Evolutionary conservation across 92 coral and sea anemone species (phyloP).

Genomic region (Heliopora coerulea): DNA sequence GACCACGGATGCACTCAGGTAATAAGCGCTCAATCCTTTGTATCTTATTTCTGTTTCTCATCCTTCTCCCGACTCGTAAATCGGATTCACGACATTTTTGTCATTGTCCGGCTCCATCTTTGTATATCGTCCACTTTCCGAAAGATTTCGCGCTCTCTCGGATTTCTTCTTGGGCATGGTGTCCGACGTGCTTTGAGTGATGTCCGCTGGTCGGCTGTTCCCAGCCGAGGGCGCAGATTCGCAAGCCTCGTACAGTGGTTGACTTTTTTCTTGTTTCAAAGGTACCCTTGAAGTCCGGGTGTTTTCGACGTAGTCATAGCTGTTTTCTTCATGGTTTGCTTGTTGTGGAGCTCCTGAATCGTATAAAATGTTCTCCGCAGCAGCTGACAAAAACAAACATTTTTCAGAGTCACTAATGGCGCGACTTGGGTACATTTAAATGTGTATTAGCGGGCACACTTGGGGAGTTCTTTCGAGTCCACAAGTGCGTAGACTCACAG

Average conservation of each 20-base stretch:
- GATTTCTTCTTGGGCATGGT: constrained; percentile 16
- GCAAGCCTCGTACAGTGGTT: not conserved
- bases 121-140: constrained; percentile 10
- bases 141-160: not conserved
- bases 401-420: too few species aligned
- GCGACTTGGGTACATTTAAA: too few species aligned
- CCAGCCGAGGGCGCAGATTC: not conserved
- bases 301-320: constrained; percentile 22
- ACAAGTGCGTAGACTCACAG: too few species aligned
- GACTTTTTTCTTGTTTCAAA: not conserved
- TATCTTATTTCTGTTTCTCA: not conserved
- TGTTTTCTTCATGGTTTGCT: not conserved
- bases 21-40: too few species aligned
- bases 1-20: too few species aligned
- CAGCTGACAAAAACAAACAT: not conserved
- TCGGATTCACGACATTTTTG: not conserved
- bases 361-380: constrained; percentile 11
- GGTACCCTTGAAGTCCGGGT: not conserved
- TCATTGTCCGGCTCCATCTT: not conserved
- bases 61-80: constrained; percentile 12
- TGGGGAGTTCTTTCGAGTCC: too few species aligned
- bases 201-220: not conserved
- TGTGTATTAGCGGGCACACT: too few species aligned
- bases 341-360: not conserved
- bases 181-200: not conserved